Evolutionary conservation across 1,140 invertebrate species (phyloP), one percentile per base, ranked within the genome.

Genomic region (Leptinotarsa defecta): DNA sequence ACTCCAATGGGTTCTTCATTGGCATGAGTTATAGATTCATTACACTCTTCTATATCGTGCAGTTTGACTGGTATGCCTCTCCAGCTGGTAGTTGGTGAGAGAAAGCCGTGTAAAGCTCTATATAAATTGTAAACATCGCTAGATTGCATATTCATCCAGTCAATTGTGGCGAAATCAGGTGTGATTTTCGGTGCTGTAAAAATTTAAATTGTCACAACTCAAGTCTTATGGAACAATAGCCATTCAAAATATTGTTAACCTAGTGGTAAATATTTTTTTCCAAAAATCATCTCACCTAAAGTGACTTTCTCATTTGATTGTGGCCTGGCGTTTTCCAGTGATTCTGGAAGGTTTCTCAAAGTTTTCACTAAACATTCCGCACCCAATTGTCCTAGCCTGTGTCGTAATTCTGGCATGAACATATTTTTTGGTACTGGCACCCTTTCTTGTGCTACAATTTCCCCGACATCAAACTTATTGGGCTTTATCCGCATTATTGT

Each of bases 401-500:
- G 76, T 79, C 91, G 88, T 67, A 98, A 85, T 80, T 95, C 89
- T 48, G 90, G 88, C 80, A 92, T 87, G 48, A 89, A 91, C 76
- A 91, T 89, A 80, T 93, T 83, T 20, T 88, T 82, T 62, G 85
- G 82, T 70, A 98, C 90, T 72, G 85, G 13, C 63, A 93, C 84
- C 83, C 87, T 85, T 83, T 88, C 85, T 85, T 95, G 92, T 20
- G 88, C 84, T 76, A 97, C 85, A 77, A 97, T 91, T 81, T 95
- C 91, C 73, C 96, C 96, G 80, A 94, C 87, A 88, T 98, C 96
- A 90, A 97, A 98, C 78, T 91, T 90, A 84, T 95, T 89, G 22
- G 96, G 93, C 81, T 91, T 89, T 71, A 98, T 95, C 86, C 90
- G 92, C 92, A 98, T 97, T 48, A 98, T 91, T 4, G 94, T 93